Evolutionary conservation across 2,797 vertebrate species (phyloP), one percentile per base, ranked within the genome.

Genomic region (Lepus townsendii): DNA sequence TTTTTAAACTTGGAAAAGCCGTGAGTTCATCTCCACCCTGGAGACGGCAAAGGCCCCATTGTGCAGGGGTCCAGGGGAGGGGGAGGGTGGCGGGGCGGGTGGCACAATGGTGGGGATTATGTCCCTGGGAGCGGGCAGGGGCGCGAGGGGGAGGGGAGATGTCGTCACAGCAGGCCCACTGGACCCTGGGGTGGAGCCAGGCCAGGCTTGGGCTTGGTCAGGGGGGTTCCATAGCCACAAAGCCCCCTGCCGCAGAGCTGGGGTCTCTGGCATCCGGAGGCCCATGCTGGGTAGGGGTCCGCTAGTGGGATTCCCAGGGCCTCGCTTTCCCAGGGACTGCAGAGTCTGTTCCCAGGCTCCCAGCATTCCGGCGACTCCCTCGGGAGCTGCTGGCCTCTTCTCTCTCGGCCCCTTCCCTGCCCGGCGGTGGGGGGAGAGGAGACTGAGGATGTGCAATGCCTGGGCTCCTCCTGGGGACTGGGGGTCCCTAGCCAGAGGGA

Each of bases 1-100:
- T 97, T 97, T 97, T 96, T 97, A 97, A 96, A 90, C 95, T 96
- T 96, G 95, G 95, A 96, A 96, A 97, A 96, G 90, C 90, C 95
- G 38, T 96, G 93, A 97, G 93, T 97, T 96, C 96, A 95, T 97
- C 96, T 94, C 95, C 96, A 94, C 82, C 93, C 97, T 42, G 76
- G 84, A 88, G 75, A 84, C 86, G 5, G 93, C 92, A 97, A 97
- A 97, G 95, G 96, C 92, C 90, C 85, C 92, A 97, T 97, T 97
- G 97, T 97, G 42, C 89, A 82, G 93, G 88, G 94, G 84, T 92
- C 84, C 66, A 26, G 88, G 65, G 60, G 20, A 24, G 80, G 66
- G 68, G 76, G 90, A 3, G 47, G 38, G 66, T 32, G 24, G 8
- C 63, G 66, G 91, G 91, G 63, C 14, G 63, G 13, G n/a, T 22